Conservation (phyloP, 2,888 invertebrate genomes). For the Acleris holmiana region DNA sequence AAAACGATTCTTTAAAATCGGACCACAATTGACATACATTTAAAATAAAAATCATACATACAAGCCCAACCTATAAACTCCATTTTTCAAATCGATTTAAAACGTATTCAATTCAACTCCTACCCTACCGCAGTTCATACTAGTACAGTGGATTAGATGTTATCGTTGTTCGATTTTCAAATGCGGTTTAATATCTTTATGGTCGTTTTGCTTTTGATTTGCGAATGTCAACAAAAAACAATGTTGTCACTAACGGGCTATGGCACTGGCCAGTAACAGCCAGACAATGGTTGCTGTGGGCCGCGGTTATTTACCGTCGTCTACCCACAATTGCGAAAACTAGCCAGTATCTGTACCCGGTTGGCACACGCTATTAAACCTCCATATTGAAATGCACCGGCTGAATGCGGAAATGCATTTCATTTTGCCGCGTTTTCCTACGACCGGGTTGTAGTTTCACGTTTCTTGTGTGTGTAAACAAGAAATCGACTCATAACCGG, state of each 20-base stretch:
- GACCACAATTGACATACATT: too few species aligned
- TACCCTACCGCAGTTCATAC: too few species aligned
- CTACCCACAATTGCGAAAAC: conserved; percentile 55
- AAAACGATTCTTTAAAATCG: too few species aligned
- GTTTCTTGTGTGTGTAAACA: conserved; percentile 67
- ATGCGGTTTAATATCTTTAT: too few species aligned
- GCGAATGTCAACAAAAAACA: neutral
- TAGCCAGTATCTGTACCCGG: conserved; percentile 49
- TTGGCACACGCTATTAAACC: conserved; percentile 55
- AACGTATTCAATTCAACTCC: too few species aligned
- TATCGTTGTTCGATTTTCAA: too few species aligned
- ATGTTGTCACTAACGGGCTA: neutral
- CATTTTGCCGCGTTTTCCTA: conserved; percentile 59
- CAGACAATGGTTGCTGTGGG: neutral
- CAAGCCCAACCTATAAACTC: too few species aligned
- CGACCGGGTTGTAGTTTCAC: conserved; percentile 60
- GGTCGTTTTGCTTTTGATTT: too few species aligned
- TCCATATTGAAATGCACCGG: conserved; percentile 61
- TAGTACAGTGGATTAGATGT: too few species aligned
- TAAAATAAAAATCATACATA: too few species aligned
- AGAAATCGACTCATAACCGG: conserved; percentile 73
- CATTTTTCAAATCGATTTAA: too few species aligned
- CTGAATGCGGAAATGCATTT: conserved; percentile 65
- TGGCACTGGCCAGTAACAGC: neutral
- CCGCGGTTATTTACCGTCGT: conserved; percentile 46